A percentile compares a stretch with the other conserved stretches of the same genome.
Conservation (phyloP, 1,140 invertebrate genomes). For the Lepidurus apus region DNA sequence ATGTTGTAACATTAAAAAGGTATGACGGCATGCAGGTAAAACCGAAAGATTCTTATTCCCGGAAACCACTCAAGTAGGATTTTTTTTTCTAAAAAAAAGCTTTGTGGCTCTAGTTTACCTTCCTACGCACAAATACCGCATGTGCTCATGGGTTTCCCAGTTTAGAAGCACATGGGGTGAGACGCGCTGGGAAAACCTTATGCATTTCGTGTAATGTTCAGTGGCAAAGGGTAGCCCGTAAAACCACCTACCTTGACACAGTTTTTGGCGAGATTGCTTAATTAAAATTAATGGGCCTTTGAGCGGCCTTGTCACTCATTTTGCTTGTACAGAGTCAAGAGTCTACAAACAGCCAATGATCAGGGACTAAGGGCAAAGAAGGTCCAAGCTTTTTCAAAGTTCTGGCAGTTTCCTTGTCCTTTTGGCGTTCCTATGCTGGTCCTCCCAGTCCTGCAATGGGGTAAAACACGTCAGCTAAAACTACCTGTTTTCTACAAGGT, state of each 20-base stretch:
- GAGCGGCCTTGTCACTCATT: background rate
- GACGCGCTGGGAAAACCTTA: background rate
- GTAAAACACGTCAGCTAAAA: background rate
- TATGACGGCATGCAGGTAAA: background rate
- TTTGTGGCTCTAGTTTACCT: slow-evolving; percentile 13
- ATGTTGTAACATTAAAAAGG: background rate
- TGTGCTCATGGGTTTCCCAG: background rate
- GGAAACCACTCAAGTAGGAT: background rate
- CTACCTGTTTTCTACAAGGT: slow-evolving; percentile 23
- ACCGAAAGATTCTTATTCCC: background rate
- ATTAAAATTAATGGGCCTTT: background rate
- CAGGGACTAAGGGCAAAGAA: background rate
- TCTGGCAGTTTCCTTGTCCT: background rate
- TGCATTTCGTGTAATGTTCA: background rate
- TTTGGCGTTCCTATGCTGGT: background rate
- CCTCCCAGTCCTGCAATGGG: background rate
- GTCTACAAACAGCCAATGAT: background rate
- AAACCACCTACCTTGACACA: slow-evolving; percentile 1
- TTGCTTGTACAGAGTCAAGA: background rate
- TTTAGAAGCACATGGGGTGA: background rate
- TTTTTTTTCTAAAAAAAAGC: background rate
- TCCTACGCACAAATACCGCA: background rate
- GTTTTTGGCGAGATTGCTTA: background rate
- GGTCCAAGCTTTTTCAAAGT: background rate
- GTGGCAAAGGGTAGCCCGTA: no score